Conservation (phyloP, 1,140 invertebrate species). For the Drosophila baimaii region DNA sequence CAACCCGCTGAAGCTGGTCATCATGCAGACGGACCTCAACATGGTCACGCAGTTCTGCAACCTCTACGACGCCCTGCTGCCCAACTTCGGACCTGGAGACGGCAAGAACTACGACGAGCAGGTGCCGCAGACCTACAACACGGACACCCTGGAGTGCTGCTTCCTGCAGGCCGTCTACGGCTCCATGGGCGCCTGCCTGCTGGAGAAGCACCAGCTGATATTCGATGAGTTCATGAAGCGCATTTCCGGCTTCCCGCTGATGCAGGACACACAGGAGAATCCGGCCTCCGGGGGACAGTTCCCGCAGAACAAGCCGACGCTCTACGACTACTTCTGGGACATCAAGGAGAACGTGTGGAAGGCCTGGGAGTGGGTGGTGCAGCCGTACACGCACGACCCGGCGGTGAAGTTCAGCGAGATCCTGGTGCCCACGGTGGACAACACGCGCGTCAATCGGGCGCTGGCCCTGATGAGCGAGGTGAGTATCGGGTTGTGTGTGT, state of each 20-base stretch:
- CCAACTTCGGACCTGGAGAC: constrained; percentile 67
- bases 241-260: constrained; percentile 88
- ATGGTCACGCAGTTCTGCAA: constrained; percentile 94
- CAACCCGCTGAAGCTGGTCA: constrained; percentile 90
- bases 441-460: constrained; percentile 91
- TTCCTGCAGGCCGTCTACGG: constrained; percentile 92
- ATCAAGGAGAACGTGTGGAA: constrained; percentile 88
- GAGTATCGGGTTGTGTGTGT: constrained; percentile 59
- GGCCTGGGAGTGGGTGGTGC: constrained; percentile 92
- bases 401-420: constrained; percentile 91
- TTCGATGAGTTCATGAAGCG: constrained; percentile 94
- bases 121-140: constrained; percentile 85
- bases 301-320: constrained; percentile 87
- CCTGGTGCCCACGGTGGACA: constrained; percentile 95
- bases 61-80: constrained; percentile 90
- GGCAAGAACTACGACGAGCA: constrained; percentile 84
- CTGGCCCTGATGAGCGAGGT: constrained; percentile 91
- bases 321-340: constrained; percentile 94
- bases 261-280: constrained; percentile 87
- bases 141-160: constrained; percentile 87
- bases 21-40: constrained; percentile 93
- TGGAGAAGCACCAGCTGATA: constrained; percentile 87
- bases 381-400: constrained; percentile 90
- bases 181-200: constrained; percentile 92
- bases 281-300: constrained; percentile 87